These are phyloP conservation scores for Nephrocerus scutellatus DNA, from an alignment of 2,888 invertebrate genomes.

Conservation along the genomic window DNA sequence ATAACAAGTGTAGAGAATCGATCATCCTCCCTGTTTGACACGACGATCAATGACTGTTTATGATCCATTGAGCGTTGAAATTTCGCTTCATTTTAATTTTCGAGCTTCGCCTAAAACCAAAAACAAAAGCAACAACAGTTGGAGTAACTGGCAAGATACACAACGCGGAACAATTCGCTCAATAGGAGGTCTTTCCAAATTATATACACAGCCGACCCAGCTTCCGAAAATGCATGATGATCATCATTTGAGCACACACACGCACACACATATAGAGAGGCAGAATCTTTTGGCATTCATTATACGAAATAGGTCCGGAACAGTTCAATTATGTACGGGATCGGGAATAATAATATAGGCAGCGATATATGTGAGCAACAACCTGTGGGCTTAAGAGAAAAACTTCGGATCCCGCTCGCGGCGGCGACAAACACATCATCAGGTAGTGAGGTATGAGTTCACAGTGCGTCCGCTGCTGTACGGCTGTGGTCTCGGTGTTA, in stretches of 20 bases:
- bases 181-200: no score
- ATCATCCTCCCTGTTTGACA: conserved; percentile 38
- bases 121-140: no score
- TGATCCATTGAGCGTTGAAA: no score
- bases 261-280: no score
- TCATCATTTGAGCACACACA: neutral
- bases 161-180: no score
- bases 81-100: no score
- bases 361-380: conserved; percentile 2
- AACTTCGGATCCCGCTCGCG: neutral
- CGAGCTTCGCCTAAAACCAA: no score
- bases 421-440: neutral
- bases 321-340: conserved; percentile 20
- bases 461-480: conserved; percentile 1
- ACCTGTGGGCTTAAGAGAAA: neutral
- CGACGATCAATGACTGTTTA: no score
- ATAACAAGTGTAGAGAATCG: conserved; percentile 40
- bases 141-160: no score
- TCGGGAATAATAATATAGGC: conserved; percentile 7
- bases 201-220: no score
- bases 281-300: neutral
- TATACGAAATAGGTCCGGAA: conserved; percentile 20
- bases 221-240: no score
- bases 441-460: conserved; percentile 3
- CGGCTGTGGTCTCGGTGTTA: conserved; percentile 26